Conservation (phyloP, 2,888 invertebrate species). For the Melieria picta region DNA sequence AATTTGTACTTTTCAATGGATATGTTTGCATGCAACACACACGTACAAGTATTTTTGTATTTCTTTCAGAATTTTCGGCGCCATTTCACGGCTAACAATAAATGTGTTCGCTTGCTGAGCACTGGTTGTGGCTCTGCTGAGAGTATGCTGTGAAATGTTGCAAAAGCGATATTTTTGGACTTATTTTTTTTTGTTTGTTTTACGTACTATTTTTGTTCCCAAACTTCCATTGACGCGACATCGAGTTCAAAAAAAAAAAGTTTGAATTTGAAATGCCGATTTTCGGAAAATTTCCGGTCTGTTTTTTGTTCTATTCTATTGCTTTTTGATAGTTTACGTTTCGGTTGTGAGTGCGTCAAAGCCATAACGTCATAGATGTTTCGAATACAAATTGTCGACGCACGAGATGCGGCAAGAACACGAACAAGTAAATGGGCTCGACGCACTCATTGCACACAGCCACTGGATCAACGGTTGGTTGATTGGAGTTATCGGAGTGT, state of each 20-base stretch:
- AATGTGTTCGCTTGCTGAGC: no score
- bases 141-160: no score
- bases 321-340: no score
- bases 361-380: no score
- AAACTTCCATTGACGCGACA: conserved; percentile 34
- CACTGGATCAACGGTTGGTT: no score
- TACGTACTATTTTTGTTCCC: conserved; percentile 31
- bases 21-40: not conserved
- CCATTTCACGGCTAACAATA: conserved; percentile 9
- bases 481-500: no score
- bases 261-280: conserved; percentile 19
- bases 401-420: no score
- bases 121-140: no score
- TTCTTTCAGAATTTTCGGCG: conserved; percentile 28
- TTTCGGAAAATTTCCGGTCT: not conserved
- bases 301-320: conserved; percentile 10
- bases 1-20: not conserved
- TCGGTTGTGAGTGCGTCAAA: no score
- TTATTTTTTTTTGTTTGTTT: not conserved
- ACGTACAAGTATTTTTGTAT: conserved; percentile 31
- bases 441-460: no score
- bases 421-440: no score
- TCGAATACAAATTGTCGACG: no score
- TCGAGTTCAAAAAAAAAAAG: conserved; percentile 11
- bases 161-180: not conserved